A percentile compares a stretch with the other conserved stretches of the same genome.
phyloP scores from a whole-genome alignment of 2,113 vertebrate species.

The Dromiciops gliroides region DNA sequence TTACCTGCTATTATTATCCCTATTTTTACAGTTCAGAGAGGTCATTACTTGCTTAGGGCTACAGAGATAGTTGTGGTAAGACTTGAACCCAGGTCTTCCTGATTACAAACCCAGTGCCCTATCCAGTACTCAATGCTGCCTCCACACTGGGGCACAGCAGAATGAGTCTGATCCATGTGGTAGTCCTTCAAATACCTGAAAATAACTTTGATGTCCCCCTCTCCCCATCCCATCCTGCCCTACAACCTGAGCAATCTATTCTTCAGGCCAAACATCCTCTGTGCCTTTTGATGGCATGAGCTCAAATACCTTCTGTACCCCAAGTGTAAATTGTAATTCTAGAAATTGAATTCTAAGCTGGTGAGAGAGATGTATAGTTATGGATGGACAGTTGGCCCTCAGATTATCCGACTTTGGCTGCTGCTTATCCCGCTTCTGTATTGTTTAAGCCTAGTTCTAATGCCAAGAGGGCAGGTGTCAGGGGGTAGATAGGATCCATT shows the following conservation, averaged over 20 bases:
- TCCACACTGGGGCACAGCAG: not conserved
- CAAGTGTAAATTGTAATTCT: not conserved
- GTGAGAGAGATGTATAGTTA: too few species aligned
- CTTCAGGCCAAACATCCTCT: not conserved
- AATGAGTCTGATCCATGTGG: not conserved
- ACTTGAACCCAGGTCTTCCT: too few species aligned
- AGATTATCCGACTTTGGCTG: not conserved
- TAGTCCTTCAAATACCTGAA: not conserved
- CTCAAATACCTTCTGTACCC: not conserved
- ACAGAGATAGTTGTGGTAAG: too few species aligned
- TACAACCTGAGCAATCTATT: not conserved
- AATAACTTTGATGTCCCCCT: not conserved
- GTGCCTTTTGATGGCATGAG: not conserved
- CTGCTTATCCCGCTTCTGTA: not conserved
- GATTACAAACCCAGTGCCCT: too few species aligned
- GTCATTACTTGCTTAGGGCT: too few species aligned
- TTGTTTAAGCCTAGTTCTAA: not conserved
- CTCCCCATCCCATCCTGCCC: not conserved
- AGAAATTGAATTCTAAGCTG: not conserved
- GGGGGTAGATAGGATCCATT: not conserved
- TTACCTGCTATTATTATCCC: too few species aligned
- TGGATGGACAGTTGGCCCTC: not conserved
- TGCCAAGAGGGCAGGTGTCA: not conserved
- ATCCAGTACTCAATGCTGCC: too few species aligned
- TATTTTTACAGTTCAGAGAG: too few species aligned